These are phyloP conservation scores for Chrosomus eos DNA, from an alignment of 2,797 vertebrate species.

Conservation along the genomic window DNA sequence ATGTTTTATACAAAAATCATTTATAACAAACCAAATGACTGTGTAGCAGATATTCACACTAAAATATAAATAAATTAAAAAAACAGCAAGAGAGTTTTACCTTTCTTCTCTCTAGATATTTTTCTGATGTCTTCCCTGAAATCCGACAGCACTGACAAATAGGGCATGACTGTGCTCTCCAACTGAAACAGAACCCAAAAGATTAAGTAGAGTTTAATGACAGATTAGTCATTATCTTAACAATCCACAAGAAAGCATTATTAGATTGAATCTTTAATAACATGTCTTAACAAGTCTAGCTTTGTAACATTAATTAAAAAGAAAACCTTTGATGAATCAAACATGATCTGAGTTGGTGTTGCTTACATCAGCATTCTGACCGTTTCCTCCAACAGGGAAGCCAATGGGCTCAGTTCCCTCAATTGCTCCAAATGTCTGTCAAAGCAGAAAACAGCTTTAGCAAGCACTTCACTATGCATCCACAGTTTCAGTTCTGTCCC, in stretches of 20 bases:
- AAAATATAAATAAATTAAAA: neutral
- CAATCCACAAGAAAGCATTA: neutral
- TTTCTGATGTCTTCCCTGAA: slow-evolving; percentile 90
- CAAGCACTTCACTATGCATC: neutral
- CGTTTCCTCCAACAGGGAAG: slow-evolving; percentile 87
- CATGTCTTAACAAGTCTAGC: neutral
- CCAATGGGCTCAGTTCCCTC: slow-evolving; percentile 86
- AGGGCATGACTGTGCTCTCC: slow-evolving; percentile 92
- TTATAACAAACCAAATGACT: neutral
- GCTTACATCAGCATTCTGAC: slow-evolving; percentile 84
- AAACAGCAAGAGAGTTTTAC: slow-evolving; percentile 67
- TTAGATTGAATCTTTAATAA: neutral
- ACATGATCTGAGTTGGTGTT: neutral
- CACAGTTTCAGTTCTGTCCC: neutral
- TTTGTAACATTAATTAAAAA: slow-evolving; percentile 20
- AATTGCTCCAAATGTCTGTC: slow-evolving; percentile 91
- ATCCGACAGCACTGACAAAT: slow-evolving; percentile 87
- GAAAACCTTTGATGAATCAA: slow-evolving; percentile 16
- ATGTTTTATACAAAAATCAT: neutral
- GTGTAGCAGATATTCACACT: neutral
- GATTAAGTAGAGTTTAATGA: slow-evolving; percentile 3
- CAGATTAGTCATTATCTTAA: neutral
- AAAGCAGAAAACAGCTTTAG: slow-evolving; percentile 1
- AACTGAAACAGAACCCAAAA: slow-evolving; percentile 73
- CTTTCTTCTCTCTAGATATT: slow-evolving; percentile 90